Base-by-base conservation (phyloP, 2,797 vertebrate genomes). In the Hipposideros larvatus region DNA sequence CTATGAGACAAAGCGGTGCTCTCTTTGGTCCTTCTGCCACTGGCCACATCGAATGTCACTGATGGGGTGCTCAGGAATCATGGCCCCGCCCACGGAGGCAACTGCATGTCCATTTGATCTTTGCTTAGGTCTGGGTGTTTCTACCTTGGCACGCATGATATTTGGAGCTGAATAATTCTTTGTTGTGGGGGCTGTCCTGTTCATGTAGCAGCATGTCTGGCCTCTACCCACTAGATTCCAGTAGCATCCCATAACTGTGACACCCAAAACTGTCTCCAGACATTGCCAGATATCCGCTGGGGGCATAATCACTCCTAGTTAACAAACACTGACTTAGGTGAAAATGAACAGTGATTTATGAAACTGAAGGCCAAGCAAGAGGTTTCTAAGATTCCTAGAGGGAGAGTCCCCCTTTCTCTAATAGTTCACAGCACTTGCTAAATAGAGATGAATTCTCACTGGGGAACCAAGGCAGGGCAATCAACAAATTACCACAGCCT, bases 261-360 rank as follows among this genome's bases (percentile, higher is more conserved):
- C 21, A 75, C 68, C 21, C 46, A 26, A 57, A 87, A 48, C 34
- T 28, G 13, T 31, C 87, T 51, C 41, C 21, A 91, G 63, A 85
- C 19, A 37, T 34, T n/a, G 68, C 5, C 37, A 18, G 28, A 28
- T 53, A 71, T 53, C 15, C 61, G 37, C 31, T 2, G 11, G 74
- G 65, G 77, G 37, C 18, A n/a, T 6, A 82, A 10, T 8, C 24
- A 0, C 4, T 14, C 48, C 8, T 24, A 59, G 28, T 21, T 66
- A 87, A 96, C 84, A 91, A 73, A 59, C 18, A 48, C 21, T 18
- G 66, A 66, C 24, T 93, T 87, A 70, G 74, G 85, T 75, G 71
- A 86, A 94, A 97, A 70, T 51, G 75, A 74, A 83, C 18, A 95
- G 51, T 31, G 41, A 96, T 79, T 73, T 92, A 65, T 74, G 88